phyloP scores from a whole-genome alignment of 2,113 vertebrate species.

The Zingel zingel region DNA sequence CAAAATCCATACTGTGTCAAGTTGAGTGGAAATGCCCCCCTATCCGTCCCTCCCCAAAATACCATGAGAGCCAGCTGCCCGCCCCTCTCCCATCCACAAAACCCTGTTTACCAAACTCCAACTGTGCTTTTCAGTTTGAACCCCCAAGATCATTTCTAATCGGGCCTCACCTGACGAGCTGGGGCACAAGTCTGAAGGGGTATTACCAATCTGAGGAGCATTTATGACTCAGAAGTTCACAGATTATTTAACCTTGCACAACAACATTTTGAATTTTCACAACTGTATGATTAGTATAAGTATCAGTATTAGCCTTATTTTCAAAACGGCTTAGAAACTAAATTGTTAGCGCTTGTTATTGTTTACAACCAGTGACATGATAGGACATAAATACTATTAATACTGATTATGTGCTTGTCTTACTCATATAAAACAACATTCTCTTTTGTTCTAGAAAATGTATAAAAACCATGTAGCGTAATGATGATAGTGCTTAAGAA shows the following conservation, averaged over 20 bases:
- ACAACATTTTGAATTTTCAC: not conserved
- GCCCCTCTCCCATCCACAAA: conserved; percentile 39
- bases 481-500: not conserved
- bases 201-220: no score
- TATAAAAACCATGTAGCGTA: no score
- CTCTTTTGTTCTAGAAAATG: no score
- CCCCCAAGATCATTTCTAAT: not conserved
- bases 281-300: not conserved
- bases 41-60: conserved; percentile 20
- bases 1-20: conserved; percentile 81
- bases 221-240: not conserved
- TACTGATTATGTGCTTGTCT: not conserved
- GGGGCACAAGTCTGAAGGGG: not conserved
- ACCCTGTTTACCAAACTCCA: conserved; percentile 23
- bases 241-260: not conserved
- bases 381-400: not conserved
- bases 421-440: not conserved
- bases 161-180: not conserved
- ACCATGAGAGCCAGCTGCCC: conserved; percentile 28
- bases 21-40: conserved; percentile 56
- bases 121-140: not conserved
- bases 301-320: not conserved
- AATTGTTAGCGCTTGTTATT: not conserved
- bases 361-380: no score
- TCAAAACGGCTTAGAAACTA: not conserved